These are phyloP conservation scores for Hermaeophaga mercurialis DNA, from an alignment of 2,888 invertebrate genomes.

Conservation along the genomic window DNA sequence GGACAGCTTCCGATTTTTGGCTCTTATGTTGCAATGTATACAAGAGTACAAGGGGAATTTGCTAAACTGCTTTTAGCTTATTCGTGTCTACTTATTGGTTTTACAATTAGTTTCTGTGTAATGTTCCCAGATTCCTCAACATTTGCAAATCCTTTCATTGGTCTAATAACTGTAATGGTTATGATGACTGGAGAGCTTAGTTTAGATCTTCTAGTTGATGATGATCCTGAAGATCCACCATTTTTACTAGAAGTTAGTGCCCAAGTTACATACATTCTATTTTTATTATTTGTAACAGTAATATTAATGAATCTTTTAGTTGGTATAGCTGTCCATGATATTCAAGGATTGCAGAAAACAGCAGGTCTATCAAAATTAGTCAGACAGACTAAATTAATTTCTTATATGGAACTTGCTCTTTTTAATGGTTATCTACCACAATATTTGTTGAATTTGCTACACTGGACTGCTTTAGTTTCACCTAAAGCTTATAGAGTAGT, in stretches of 20 bases:
- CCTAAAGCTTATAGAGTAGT: constrained; percentile 84
- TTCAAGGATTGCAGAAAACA: constrained; percentile 83
- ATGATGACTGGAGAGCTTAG: constrained; percentile 91
- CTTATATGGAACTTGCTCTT: constrained; percentile 81
- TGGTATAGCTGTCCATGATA: constrained; percentile 87
- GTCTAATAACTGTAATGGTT: constrained; percentile 81
- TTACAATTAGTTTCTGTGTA: constrained; percentile 86
- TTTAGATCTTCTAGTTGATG: constrained; percentile 75
- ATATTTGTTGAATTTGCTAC: constrained; percentile 73
- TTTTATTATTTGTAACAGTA: constrained; percentile 82
- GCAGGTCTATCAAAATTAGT: constrained; percentile 84
- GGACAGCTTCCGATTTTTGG: constrained; percentile 88
- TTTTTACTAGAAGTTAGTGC: constrained; percentile 80
- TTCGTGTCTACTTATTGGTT: constrained; percentile 82
- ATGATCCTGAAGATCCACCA: constrained; percentile 76
- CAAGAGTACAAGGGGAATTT: constrained; percentile 85
- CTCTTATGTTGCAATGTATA: constrained; percentile 90
- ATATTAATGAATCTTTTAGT: constrained; percentile 85
- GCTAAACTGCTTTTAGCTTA: constrained; percentile 85
- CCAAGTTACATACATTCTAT: constrained; percentile 80
- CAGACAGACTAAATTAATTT: constrained; percentile 84
- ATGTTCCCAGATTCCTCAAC: constrained; percentile 83
- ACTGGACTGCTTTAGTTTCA: constrained; percentile 79
- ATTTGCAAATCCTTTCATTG: constrained; percentile 83
- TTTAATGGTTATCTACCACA: constrained; percentile 81